phyloP scores from a whole-genome alignment of 1,140 invertebrate genomes.

The Nebria ingens region DNA sequence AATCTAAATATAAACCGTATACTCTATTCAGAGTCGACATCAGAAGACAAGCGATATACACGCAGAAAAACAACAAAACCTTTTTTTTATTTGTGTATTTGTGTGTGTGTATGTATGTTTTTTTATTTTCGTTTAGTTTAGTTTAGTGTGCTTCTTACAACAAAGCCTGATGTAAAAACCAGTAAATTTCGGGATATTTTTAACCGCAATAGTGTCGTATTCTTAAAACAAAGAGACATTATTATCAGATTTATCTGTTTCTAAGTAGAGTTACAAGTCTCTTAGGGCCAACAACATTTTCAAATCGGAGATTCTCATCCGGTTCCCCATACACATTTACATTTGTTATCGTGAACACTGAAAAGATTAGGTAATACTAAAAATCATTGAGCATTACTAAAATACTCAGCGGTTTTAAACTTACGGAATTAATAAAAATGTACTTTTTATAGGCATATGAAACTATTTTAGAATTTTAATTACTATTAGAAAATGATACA shows the following conservation, averaged over 20 bases:
- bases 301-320: background rate
- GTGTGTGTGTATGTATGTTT: background rate
- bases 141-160: background rate
- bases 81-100: background rate
- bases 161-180: background rate
- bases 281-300: background rate
- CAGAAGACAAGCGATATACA: background rate
- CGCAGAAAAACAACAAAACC: background rate
- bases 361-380: too few relatives aligned
- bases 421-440: too few relatives aligned
- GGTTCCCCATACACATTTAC: background rate
- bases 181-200: conserved; percentile 5
- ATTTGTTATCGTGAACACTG: too few relatives aligned
- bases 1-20: background rate
- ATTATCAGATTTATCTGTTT: background rate
- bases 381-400: too few relatives aligned
- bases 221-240: background rate
- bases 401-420: too few relatives aligned
- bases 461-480: too few relatives aligned
- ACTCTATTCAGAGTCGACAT: background rate
- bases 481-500: too few relatives aligned
- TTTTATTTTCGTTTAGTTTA: background rate
- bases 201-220: background rate
- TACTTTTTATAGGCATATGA: too few relatives aligned
- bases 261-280: background rate